A percentile compares a stretch with the other conserved stretches of the same genome.
These are phyloP conservation scores for Arothron firmamentum DNA, from an alignment of 2,113 vertebrate species.

Conservation along the genomic window DNA sequence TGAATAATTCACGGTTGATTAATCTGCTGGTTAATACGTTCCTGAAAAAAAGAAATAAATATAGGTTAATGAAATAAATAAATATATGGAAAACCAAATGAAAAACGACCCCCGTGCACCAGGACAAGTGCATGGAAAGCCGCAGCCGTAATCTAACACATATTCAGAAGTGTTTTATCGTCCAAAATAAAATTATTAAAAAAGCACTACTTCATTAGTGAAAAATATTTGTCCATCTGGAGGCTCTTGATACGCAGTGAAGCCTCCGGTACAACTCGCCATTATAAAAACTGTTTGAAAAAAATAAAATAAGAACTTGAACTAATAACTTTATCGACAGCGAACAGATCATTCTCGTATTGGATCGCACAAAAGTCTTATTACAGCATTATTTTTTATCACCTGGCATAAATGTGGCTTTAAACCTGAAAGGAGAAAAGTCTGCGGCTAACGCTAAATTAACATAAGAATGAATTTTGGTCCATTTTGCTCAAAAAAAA, in stretches of 20 bases:
- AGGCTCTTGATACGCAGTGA: not conserved
- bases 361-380: not conserved
- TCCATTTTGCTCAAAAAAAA: too few species aligned
- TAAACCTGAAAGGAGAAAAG: too few species aligned
- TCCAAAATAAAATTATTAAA: too few species aligned
- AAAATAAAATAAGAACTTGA: not conserved
- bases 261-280: slow-evolving; percentile 5
- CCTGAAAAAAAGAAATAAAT: not conserved
- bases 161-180: too few species aligned
- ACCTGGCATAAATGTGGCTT: too few species aligned
- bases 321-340: not conserved
- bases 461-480: too few species aligned
- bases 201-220: too few species aligned
- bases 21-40: slow-evolving; percentile 1
- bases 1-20: not conserved
- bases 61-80: not conserved
- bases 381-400: not conserved
- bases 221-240: not conserved
- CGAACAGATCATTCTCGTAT: not conserved
- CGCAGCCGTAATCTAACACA: too few species aligned
- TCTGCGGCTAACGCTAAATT: too few species aligned
- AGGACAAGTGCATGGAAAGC: too few species aligned
- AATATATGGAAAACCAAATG: not conserved
- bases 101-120: too few species aligned
- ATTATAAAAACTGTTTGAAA: not conserved